Conservation (phyloP, 1,140 invertebrate genomes). For the Plectrocnemia conspersa region DNA sequence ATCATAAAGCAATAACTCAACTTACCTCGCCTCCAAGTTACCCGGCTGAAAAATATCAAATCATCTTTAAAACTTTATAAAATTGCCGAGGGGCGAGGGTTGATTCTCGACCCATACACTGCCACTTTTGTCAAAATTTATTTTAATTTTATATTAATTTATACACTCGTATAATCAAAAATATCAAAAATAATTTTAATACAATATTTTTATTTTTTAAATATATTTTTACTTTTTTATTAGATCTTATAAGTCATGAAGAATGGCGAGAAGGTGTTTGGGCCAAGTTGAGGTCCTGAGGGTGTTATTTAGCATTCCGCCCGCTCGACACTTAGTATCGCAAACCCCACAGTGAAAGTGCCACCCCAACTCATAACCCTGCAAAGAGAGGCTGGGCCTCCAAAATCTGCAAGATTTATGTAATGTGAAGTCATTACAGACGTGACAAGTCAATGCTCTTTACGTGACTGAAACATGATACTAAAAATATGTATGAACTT, state of each 20-base stretch:
- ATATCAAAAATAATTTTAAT: too few relatives aligned
- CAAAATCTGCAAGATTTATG: constrained; percentile 18
- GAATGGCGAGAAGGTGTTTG: neutral
- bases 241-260: too few relatives aligned
- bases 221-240: too few relatives aligned
- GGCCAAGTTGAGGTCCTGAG: neutral
- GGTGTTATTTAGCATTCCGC: constrained; percentile 22
- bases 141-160: constrained; percentile 4
- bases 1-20: constrained; percentile 36
- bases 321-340: neutral
- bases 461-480: too few relatives aligned
- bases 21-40: constrained; percentile 20
- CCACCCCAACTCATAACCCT: neutral
- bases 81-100: constrained; percentile 11
- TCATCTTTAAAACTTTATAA: constrained; percentile 31
- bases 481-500: too few relatives aligned
- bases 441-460: constrained; percentile 10
- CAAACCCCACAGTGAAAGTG: neutral
- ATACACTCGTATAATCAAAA: neutral
- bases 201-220: too few relatives aligned
- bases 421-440: constrained; percentile 16
- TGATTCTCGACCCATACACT: too few relatives aligned
- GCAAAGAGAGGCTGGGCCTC: neutral
- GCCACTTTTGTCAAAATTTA: too few relatives aligned
- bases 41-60: constrained; percentile 32